Conservation (phyloP, 2,113 vertebrate genomes). For the Nematolebias whitei region DNA sequence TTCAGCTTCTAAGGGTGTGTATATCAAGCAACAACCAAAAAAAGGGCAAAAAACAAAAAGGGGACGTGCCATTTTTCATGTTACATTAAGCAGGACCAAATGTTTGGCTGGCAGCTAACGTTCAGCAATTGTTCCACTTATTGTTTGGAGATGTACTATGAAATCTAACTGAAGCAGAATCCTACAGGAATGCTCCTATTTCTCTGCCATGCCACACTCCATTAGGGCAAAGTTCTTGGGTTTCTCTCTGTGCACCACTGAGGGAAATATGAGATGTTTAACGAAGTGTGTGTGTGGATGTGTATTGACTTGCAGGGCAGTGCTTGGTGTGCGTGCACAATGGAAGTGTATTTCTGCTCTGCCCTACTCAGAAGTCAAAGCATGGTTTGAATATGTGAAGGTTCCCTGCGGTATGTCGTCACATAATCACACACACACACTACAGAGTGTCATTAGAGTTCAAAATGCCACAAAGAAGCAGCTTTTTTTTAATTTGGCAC, state of each 20-base stretch:
- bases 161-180: conserved; percentile 37
- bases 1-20: neutral
- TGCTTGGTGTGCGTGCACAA: conserved; percentile 1
- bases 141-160: conserved; percentile 24
- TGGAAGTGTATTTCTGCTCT: conserved; percentile 16
- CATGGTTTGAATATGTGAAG: neutral
- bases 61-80: conserved; percentile 29
- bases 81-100: neutral
- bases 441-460: too few relatives aligned
- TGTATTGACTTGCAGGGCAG: conserved; percentile 10
- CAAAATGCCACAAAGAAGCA: too few relatives aligned
- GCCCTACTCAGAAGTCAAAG: conserved; percentile 8
- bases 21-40: neutral
- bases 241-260: conserved; percentile 38
- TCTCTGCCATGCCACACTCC: conserved; percentile 55
- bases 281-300: conserved; percentile 4
- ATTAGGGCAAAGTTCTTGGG: conserved; percentile 36
- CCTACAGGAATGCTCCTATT: conserved; percentile 35
- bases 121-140: conserved; percentile 40
- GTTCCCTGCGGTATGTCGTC: too few relatives aligned
- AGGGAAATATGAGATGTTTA: conserved; percentile 44
- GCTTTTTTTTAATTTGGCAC: too few relatives aligned
- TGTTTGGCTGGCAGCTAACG: conserved; percentile 26
- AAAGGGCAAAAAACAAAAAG: neutral
- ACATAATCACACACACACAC: too few relatives aligned